A percentile compares a stretch with the other conserved stretches of the same genome.
These are phyloP conservation scores for Tinamus guttatus DNA, from an alignment of 2,113 vertebrate species.

Conservation along the genomic window DNA sequence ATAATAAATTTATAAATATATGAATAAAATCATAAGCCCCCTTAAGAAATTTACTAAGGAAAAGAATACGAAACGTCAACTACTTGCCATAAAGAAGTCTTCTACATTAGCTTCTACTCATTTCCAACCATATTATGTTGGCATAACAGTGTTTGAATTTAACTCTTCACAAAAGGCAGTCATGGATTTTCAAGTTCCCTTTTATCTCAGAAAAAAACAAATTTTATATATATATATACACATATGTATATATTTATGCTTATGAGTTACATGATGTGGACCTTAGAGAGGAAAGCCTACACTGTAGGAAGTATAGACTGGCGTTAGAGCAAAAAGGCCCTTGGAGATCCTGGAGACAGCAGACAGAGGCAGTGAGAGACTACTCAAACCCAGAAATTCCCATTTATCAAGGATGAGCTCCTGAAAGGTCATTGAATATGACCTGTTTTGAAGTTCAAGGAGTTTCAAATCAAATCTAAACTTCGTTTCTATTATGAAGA, in stretches of 20 bases:
- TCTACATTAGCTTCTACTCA: neutral
- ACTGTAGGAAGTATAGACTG: neutral
- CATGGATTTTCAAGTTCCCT: neutral
- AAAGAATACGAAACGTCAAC: slow-evolving; percentile 1
- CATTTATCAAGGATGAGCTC: neutral
- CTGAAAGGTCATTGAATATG: neutral
- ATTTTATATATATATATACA: too few relatives aligned
- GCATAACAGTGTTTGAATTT: neutral
- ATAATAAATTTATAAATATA: neutral
- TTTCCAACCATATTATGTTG: neutral
- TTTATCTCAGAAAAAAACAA: neutral
- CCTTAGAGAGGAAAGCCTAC: neutral
- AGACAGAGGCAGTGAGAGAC: neutral
- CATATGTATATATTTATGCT: rapidly evolving
- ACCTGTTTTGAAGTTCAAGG: neutral
- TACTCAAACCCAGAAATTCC: neutral
- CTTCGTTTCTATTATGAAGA: neutral
- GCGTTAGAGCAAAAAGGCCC: neutral
- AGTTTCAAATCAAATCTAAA: neutral
- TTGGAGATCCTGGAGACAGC: neutral
- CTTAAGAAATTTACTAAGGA: slow-evolving; percentile 16
- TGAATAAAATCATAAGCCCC: neutral
- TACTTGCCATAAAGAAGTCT: neutral
- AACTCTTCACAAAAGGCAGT: neutral
- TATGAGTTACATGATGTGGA: neutral